Percentiles rank a stretch among this genome's conserved stretches.
These are phyloP conservation scores for Nannoperca australis DNA, from an alignment of 2,797 vertebrate species.

Conservation along the genomic window DNA sequence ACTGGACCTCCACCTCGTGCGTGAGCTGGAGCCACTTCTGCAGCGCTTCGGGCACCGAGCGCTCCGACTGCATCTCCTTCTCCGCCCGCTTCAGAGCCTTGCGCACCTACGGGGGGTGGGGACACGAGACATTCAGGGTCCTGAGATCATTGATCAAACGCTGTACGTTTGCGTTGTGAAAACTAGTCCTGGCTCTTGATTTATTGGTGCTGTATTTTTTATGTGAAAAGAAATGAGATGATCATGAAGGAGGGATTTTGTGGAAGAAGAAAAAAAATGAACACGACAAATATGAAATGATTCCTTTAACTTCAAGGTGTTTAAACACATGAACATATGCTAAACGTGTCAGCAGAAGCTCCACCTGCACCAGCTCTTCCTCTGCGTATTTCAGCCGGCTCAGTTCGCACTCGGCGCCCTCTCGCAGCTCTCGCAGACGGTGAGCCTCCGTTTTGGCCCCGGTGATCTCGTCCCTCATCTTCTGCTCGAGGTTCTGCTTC, in stretches of 20 bases:
- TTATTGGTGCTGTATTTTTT: constrained; percentile 22
- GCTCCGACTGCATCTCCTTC: constrained; percentile 94
- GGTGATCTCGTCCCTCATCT: constrained; percentile 97
- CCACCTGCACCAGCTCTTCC: constrained; percentile 96
- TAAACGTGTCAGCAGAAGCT: neutral
- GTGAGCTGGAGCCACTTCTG: constrained; percentile 99
- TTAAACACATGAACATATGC: constrained; percentile 26
- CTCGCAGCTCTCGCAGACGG: constrained; percentile 91
- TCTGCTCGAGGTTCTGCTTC: constrained; percentile 97
- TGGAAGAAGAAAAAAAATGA: constrained; percentile 20
- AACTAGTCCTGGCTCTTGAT: constrained; percentile 12
- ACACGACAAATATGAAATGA: constrained; percentile 6
- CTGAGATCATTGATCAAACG: constrained; percentile 12
- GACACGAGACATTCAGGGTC: neutral
- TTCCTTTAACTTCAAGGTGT: constrained; percentile 29
- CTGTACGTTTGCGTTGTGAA: constrained; percentile 15
- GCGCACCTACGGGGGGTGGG: constrained; percentile 86
- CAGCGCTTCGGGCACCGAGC: constrained; percentile 95
- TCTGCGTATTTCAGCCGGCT: constrained; percentile 97
- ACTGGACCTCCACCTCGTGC: constrained; percentile 98
- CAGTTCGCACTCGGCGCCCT: constrained; percentile 95
- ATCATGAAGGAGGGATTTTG: constrained; percentile 25
- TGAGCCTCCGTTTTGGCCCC: constrained; percentile 96
- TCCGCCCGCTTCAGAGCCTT: constrained; percentile 98
- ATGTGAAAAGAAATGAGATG: constrained; percentile 19